Conservation (phyloP, 2,797 vertebrate genomes). For the Caiman crocodilus region DNA sequence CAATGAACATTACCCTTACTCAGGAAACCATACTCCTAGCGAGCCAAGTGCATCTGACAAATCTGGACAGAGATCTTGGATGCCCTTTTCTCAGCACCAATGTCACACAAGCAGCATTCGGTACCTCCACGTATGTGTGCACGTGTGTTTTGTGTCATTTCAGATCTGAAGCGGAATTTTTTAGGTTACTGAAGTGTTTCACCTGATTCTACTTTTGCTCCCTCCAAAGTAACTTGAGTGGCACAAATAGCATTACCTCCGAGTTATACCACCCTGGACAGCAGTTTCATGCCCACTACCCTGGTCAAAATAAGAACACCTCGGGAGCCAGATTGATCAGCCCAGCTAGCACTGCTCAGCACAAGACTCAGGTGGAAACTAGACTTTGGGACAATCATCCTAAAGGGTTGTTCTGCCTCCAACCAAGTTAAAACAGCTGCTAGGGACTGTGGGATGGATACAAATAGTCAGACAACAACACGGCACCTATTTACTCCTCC, state of each 20-base stretch:
- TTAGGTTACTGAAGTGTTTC: background rate
- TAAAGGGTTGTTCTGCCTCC: background rate
- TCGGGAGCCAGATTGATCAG: background rate
- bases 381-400: background rate
- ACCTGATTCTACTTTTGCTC: background rate
- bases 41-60: background rate
- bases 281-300: background rate
- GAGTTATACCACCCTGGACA: background rate
- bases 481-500: background rate
- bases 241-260: background rate
- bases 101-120: background rate
- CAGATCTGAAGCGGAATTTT: background rate
- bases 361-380: background rate
- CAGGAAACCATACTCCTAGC: background rate
- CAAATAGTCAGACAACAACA: background rate
- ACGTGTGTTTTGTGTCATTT: background rate
- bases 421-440: background rate
- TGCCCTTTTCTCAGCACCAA: background rate
- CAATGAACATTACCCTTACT: background rate
- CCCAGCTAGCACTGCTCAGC: background rate
- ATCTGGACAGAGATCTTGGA: background rate
- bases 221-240: background rate
- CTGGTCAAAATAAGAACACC: background rate
- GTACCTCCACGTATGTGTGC: background rate
- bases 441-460: background rate